Conservation (phyloP, 2,113 vertebrate genomes). For the Eubucco bourcierii region DNA sequence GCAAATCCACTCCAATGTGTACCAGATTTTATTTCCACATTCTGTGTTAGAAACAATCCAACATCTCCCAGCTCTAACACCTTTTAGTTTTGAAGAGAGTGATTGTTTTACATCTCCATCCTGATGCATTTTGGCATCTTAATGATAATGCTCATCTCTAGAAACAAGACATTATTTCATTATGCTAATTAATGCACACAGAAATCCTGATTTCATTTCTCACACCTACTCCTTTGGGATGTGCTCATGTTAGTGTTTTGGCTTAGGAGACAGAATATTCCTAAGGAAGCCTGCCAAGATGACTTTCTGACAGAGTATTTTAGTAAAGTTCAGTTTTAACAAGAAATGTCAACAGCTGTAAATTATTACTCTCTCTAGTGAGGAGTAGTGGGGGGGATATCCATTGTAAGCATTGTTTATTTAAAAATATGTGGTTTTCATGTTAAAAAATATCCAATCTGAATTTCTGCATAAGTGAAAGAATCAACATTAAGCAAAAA, state of each 20-base stretch:
- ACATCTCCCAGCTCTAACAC: not conserved
- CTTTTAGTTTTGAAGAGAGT: not conserved
- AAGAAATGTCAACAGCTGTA: not conserved
- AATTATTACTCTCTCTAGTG: not conserved
- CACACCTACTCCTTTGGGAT: not conserved
- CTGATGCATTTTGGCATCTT: not conserved
- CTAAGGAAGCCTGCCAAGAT: not conserved
- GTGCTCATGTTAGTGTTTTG: not conserved
- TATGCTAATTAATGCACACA: not conserved
- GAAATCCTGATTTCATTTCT: not conserved
- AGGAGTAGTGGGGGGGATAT: not conserved
- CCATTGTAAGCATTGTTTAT: not conserved
- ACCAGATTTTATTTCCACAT: not conserved
- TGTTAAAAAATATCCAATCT: not conserved
- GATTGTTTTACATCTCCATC: not conserved
- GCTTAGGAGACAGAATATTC: not conserved
- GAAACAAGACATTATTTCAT: not conserved
- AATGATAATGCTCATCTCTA: not conserved
- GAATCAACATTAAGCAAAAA: not conserved
- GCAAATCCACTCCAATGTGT: not conserved
- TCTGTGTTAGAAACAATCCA: not conserved
- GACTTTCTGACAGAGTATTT: not conserved
- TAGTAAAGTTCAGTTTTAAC: not conserved
- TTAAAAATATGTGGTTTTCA: not conserved
- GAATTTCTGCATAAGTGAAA: not conserved